Evolutionary conservation across 2,888 invertebrate genomes (phyloP), one percentile per base, ranked within the genome.

Genomic region (Andrena minutula): DNA sequence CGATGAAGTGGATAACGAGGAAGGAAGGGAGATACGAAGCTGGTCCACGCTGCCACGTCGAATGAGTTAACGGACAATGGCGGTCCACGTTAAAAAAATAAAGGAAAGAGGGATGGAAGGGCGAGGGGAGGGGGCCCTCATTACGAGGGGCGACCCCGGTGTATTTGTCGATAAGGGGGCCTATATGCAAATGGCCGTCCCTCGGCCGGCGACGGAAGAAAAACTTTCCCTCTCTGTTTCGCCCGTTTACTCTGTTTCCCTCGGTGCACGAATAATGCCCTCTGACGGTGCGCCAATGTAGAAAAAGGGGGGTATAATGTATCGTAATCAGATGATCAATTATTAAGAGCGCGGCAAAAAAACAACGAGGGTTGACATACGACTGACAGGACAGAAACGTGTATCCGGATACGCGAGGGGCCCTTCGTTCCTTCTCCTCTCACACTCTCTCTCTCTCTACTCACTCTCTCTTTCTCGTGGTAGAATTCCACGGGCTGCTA

Each of bases 251-350:
- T 68, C 81, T 23, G 60, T 79, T 82, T 84, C 83, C 79, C 83
- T 80, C 64, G 90, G 90, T 88, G 87, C 87, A 90, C 87, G 90
- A 91, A 92, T 92, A 92, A 92, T 92, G 87, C 90, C 84, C 88
- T 89, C 83, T 71, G 89, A 86, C 81, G 85, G 79, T 81, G 71
- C 74, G 75, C 75, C 77, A 79, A 84, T 77, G 84, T 82, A 84
- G 75, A 82, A 82, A 80, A 80, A 76, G 78, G 87, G 89, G 90
- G 91, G 91, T 91, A 91, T 92, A 92, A 92, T 91, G 92, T 92
- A 93, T 92, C 92, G 92, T 93, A 93, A 93, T 93, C 93, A 93
- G 93, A 93, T 92, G 93, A 93, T 93, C 93, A 93, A 93, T 93
- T 93, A 93, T 93, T 93, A 92, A 93, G 92, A 91, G 89, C 91